These are phyloP conservation scores for Phaenicophaeus curvirostris DNA, from an alignment of 2,797 vertebrate species.

Conservation along the genomic window DNA sequence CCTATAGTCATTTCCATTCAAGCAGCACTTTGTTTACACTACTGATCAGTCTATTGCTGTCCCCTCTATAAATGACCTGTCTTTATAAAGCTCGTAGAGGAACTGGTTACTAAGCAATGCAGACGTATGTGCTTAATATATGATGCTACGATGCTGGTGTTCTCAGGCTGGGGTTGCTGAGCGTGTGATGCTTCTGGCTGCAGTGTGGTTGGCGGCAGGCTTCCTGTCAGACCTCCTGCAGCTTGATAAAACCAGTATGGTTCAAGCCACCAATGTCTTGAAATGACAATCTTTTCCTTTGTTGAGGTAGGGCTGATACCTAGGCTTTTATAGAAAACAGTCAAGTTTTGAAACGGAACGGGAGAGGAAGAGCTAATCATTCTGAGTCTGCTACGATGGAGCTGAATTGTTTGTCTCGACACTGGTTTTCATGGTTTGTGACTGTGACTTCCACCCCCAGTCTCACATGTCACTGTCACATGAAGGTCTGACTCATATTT, in stretches of 20 bases:
- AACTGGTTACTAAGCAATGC: background rate
- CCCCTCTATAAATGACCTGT: background rate
- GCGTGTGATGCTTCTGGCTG: background rate
- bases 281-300: background rate
- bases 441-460: slow-evolving; percentile 9
- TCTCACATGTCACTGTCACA: background rate
- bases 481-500: background rate
- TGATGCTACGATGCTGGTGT: background rate
- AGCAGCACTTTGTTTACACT: background rate
- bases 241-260: background rate
- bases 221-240: background rate
- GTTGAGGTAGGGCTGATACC: background rate
- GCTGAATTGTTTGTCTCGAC: background rate
- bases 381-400: background rate
- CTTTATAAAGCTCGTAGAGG: background rate
- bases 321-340: background rate
- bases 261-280: background rate
- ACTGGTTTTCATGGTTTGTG: background rate
- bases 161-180: background rate
- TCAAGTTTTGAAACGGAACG: background rate
- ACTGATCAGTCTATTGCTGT: background rate
- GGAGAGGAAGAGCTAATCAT: background rate
- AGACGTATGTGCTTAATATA: background rate
- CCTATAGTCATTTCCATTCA: background rate
- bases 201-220: background rate